These are phyloP conservation scores for Eupeodes luniger DNA, from an alignment of 2,888 invertebrate genomes.

Conservation along the genomic window DNA sequence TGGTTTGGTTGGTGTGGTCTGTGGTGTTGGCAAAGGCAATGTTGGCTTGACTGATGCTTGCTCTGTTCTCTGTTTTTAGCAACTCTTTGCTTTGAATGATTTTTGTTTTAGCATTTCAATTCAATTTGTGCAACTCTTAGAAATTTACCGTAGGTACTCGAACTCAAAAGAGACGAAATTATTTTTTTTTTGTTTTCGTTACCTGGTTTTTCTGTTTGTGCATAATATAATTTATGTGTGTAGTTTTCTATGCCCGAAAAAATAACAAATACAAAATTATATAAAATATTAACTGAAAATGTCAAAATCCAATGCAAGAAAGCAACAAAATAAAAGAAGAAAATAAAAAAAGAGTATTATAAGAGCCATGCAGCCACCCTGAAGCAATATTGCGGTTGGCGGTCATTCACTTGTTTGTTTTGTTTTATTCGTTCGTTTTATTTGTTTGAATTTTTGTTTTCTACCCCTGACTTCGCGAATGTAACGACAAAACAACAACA, in stretches of 20 bases:
- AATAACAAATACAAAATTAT: conserved; percentile 35
- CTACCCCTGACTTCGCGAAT: conserved; percentile 54
- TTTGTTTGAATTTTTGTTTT: conserved; percentile 43
- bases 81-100: background rate
- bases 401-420: conserved; percentile 75
- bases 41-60: background rate
- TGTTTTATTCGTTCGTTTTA: conserved; percentile 50
- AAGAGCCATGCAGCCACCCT: conserved; percentile 69
- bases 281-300: conserved; percentile 43
- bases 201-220: conserved; percentile 21
- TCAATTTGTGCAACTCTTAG: conserved; percentile 30
- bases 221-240: conserved; percentile 14
- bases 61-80: background rate
- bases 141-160: conserved; percentile 6
- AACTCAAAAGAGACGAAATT: conserved; percentile 9
- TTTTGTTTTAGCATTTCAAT: background rate
- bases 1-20: too few species aligned
- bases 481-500: conserved; percentile 2
- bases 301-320: conserved; percentile 41
- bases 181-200: conserved; percentile 1
- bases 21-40: too few species aligned
- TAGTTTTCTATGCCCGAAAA: background rate
- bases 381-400: conserved; percentile 70
- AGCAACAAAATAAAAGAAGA: conserved; percentile 29
- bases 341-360: conserved; percentile 31